A percentile compares a stretch with the other conserved stretches of the same genome.
These are phyloP conservation scores for Piscicola geometra DNA, from an alignment of 2,888 invertebrate species.

Conservation along the genomic window DNA sequence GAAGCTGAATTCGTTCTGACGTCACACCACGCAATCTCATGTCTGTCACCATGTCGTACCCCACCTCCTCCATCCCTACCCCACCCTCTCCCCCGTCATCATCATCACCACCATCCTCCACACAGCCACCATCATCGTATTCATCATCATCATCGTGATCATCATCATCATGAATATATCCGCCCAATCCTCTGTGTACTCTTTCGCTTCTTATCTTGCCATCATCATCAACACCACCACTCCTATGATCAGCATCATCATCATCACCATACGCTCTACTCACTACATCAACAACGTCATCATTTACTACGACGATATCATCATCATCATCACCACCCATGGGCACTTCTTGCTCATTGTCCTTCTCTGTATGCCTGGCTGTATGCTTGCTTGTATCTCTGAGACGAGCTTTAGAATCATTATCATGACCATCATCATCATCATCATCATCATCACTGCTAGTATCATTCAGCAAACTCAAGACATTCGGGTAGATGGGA, in stretches of 20 bases:
- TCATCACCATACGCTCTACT: not conserved
- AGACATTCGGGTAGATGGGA: not conserved
- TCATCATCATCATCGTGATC: not conserved
- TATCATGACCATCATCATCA: not conserved
- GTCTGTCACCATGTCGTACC: not conserved
- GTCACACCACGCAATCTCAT: not conserved
- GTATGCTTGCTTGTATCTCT: no score
- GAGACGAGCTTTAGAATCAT: not conserved
- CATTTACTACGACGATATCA: not conserved
- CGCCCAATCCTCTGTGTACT: not conserved
- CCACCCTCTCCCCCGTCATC: not conserved
- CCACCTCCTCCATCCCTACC: not conserved
- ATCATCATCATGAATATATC: not conserved
- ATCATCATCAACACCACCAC: not conserved
- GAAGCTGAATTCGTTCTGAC: not conserved
- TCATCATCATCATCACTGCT: not conserved
- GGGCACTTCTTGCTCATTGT: slow-evolving; percentile 2
- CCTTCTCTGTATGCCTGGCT: no score
- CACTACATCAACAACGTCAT: not conserved
- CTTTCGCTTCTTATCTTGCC: not conserved
- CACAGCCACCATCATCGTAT: not conserved
- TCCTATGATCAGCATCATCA: not conserved
- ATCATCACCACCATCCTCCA: not conserved
- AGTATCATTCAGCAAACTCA: not conserved
- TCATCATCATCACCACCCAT: not conserved